Evolutionary conservation across 2,888 invertebrate species (phyloP), one percentile per base, ranked within the genome.

Genomic region (Folsomia candida): DNA sequence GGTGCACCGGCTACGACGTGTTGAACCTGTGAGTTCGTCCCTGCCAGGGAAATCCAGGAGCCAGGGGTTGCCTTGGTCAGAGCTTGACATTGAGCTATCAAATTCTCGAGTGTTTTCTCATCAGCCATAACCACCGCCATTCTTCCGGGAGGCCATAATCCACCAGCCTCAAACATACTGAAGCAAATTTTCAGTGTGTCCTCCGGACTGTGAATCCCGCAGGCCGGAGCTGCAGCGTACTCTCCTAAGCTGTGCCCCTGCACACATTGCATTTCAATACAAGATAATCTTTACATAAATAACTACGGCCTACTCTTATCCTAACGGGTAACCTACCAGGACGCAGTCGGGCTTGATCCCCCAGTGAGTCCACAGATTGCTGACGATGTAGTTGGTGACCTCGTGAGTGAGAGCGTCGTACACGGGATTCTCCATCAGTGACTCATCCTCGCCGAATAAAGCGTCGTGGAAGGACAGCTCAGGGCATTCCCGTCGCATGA

Each of bases 181-280:
- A 37, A 14, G 1, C 65, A 14, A 2, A 70, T 25, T 14, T 14
- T 51, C 18, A 70, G 9, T 1, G 26, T 59, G 14, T 70, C 66
- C 20, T 65, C 27, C 2, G 66, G 3, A n/a, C 3, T n/a, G 0
- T 66, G 0, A 27, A 70, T 51, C 1, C 70, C 70, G 18, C 60
- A 59, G 0, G 51, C 22, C 0, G 47, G 28, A 18, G 70, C 66
- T 1, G 70, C 70, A 9, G 59, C 25, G 47, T 58, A 70, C 51
- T 70, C 70, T 2, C 70, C 70, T 1, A 70, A 58, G 25, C 65
- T 66, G n/a, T 70, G 65, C 9, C 70, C 70, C 1, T 66, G 51
- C 1, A 70, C 70, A n/a, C n/a, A n/a, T n/a, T n/a, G n/a, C n/a
- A n/a, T n/a, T n/a, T n/a, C n/a, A n/a, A n/a, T n/a, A n/a, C n/a